A percentile compares a stretch with the other conserved stretches of the same genome.
Conservation (phyloP, 1,140 invertebrate genomes). For the Lucilia cuprina region DNA sequence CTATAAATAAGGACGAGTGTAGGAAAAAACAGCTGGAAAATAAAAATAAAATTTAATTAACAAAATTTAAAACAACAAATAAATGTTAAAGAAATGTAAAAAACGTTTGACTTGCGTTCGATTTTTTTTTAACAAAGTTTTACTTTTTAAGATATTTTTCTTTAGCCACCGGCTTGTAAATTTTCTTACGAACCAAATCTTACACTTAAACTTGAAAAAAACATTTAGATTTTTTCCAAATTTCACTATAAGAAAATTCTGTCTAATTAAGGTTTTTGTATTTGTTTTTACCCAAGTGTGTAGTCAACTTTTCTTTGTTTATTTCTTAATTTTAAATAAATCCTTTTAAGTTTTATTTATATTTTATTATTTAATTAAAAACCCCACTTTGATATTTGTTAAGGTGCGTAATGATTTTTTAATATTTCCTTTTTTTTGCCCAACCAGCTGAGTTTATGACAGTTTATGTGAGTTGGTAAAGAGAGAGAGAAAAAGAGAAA, state of each 20-base stretch:
- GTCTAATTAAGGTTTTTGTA: too few relatives aligned
- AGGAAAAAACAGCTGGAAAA: not conserved
- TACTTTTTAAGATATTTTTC: not conserved
- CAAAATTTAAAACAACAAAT: too few relatives aligned
- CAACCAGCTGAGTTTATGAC: constrained; percentile 2
- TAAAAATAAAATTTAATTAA: too few relatives aligned
- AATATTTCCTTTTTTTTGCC: not conserved
- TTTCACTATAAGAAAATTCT: not conserved
- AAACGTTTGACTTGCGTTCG: not conserved
- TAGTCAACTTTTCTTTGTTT: not conserved
- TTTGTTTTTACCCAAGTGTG: too few relatives aligned
- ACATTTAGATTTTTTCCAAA: not conserved
- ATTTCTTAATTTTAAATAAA: not conserved
- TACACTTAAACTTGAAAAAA: too few relatives aligned
- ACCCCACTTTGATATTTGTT: constrained; percentile 10
- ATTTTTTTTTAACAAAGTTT: too few relatives aligned
- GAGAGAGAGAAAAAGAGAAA: not conserved
- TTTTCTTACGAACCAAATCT: not conserved
- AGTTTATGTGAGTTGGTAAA: not conserved
- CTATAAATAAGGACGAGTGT: not conserved
- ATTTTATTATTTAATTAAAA: not conserved
- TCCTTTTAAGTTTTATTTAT: not conserved
- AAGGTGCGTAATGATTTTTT: constrained; percentile 17
- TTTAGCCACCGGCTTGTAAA: not conserved
- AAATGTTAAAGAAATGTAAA: not conserved